Evolutionary conservation across 2,113 vertebrate species (phyloP).

Genomic region (Gasterosteus aculeatus): DNA sequence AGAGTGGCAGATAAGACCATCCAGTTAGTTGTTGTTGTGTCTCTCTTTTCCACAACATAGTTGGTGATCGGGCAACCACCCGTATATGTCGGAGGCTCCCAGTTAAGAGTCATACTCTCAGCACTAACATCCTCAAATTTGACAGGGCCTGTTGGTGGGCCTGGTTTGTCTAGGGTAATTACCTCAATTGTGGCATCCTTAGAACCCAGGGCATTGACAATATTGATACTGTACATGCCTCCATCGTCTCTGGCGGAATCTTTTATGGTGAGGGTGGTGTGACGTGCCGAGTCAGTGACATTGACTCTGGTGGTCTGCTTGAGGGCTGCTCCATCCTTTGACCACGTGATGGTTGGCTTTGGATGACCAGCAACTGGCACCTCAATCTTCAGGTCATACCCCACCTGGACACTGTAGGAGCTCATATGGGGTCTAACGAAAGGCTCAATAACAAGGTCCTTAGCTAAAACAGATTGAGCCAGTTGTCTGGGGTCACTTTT

Average conservation of each 20-base stretch:
- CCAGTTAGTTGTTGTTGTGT: slow-evolving; percentile 96
- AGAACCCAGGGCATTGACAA: slow-evolving; percentile 88
- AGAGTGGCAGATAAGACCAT: slow-evolving; percentile 93
- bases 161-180: slow-evolving; percentile 95
- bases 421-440: slow-evolving; percentile 88
- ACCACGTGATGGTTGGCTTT: slow-evolving; percentile 93
- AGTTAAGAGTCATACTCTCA: slow-evolving; percentile 92
- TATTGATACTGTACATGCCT: slow-evolving; percentile 90
- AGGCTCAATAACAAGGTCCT: slow-evolving; percentile 94
- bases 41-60: slow-evolving; percentile 96
- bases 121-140: slow-evolving; percentile 95
- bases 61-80: slow-evolving; percentile 97
- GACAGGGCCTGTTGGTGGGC: slow-evolving; percentile 93
- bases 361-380: slow-evolving; percentile 92
- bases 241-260: slow-evolving; percentile 92
- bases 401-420: slow-evolving; percentile 91
- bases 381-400: slow-evolving; percentile 95
- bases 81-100: slow-evolving; percentile 92
- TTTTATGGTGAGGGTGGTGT: slow-evolving; percentile 89
- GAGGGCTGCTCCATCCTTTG: slow-evolving; percentile 89
- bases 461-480: slow-evolving; percentile 88
- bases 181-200: slow-evolving; percentile 91
- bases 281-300: slow-evolving; percentile 84
- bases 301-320: slow-evolving; percentile 97
- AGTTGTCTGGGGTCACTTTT: slow-evolving; percentile 94